phyloP scores from a whole-genome alignment of 2,797 vertebrate species.

The Xiphorhynchus erythropygius region DNA sequence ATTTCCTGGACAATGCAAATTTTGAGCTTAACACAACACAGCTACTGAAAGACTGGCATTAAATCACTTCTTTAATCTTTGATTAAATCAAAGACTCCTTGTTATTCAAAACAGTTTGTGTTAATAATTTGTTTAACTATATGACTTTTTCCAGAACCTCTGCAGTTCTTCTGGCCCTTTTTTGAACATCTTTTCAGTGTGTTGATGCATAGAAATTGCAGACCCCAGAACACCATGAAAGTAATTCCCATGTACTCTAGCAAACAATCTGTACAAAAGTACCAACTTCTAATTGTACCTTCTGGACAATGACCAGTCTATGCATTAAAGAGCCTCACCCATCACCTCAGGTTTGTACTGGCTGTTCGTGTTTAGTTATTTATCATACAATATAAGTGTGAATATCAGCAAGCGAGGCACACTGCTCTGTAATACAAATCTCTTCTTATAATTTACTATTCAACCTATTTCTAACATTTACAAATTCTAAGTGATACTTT shows the following conservation, averaged over 20 bases:
- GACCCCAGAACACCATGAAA: not conserved
- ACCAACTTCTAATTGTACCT: not conserved
- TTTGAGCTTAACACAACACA: not conserved
- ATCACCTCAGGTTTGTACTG: not conserved
- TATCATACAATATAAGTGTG: not conserved
- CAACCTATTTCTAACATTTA: not conserved
- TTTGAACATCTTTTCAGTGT: not conserved
- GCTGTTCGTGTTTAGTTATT: not conserved
- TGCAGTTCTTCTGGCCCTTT: not conserved
- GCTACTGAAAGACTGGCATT: not conserved
- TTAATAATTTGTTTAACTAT: not conserved
- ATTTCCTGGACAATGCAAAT: constrained; percentile 14
- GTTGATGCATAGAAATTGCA: not conserved
- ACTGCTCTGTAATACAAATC: not conserved
- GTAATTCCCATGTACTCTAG: not conserved
- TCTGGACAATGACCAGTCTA: not conserved
- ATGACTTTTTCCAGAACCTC: not conserved
- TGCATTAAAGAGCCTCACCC: not conserved
- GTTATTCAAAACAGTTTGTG: not conserved
- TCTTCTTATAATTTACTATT: not conserved
- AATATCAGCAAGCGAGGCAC: not conserved
- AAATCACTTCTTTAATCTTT: not conserved
- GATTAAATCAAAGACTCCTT: not conserved
- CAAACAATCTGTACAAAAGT: not conserved
- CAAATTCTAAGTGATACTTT: not conserved